Base-by-base conservation (phyloP, 2,113 vertebrate genomes). In the Sinocyclocheilus rhinocerous region DNA sequence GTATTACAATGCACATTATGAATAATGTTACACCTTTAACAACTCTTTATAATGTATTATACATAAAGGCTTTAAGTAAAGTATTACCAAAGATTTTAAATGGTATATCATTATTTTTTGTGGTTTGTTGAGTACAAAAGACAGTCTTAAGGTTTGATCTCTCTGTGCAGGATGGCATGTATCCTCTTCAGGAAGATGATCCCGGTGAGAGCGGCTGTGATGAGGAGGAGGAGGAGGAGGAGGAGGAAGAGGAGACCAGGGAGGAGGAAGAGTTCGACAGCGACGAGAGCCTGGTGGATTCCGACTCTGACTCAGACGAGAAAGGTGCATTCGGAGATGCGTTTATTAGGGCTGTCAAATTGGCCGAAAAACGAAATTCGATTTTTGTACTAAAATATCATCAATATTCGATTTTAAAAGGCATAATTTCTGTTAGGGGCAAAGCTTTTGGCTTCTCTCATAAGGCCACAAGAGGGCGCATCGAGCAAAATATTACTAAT, bases 281-380 rank as follows among this genome's bases (percentile, higher is more conserved):
- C 0, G 98, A 98, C 11, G 98, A 98, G 90, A 99, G 98, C 91
- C 92, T 97, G 89, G 97, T 96, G 89, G 98, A 98, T 90, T 98
- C 98, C 0, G 98, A 99, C 87, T 99, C 97, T 0, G 97, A 99
- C 84, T 94, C 96, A 0, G 98, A 99, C 61, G 97, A 97, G 90
- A 99, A 99, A 94, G 97, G 98, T 99, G 87, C 45, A 36, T 59
- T 42, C 87, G 69, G 83, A 67, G 72, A 61, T 85, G 45, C 10
- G 7, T 67, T 63, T 82, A 8, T 33, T 36, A 36, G 36, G 0
- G 36, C 36, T 36, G 36, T 45, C 45, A 45, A 45, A 45, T 45
- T 36, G 36, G 36, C 36, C 5, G 36, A 36, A 36, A 36, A 36
- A 36, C 36, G 0, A 36, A 36, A 36, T 36, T 36, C 5, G 0